Base-by-base conservation (phyloP, 2,113 vertebrate genomes). In the Syngnathus scovelli region DNA sequence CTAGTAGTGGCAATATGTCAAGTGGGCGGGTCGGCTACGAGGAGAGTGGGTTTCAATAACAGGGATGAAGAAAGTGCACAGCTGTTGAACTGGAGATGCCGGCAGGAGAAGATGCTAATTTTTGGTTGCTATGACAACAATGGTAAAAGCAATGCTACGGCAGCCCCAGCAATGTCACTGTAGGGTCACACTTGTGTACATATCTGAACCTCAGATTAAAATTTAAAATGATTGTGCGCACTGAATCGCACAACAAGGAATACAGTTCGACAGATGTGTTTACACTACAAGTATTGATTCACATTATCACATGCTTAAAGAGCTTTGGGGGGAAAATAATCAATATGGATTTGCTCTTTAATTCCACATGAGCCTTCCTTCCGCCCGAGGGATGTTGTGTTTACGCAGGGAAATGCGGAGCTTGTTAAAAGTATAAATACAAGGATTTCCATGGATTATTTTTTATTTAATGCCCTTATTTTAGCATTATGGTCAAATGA, bases 121-220 rank as follows among this genome's bases (percentile, higher is more conserved):
- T 67, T 27, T 70, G 77, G 87, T 89, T 88, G 75, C 85, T 76
- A 90, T 86, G 85, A 69, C 85, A 69, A 84, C 75, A 51, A 59
- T 39, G 10, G 33, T 63, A 43, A 21, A 70, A 75, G 21, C 54
- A 59, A 19, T 12, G 65, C 16, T 52, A 62, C 36, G 19, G 63
- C 48, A 43, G 44, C 15, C 4, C 1, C 19, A 56, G 49, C 61
- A 67, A 74, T 61, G 67, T 71, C 62, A 76, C 44, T 16, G 10
- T 41, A 55, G 55, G 52, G 61, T 78, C 68, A 51, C 18, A 9
- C 16, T 61, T 51, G 60, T 51, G 56, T 61, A 27, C 64, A 68
- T 59, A 3, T 19, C 38, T 10, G 4, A 41, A 61, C 59, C n/a
- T 21, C 37, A 23, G 19, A 21, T 41, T 39, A 21, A 61, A 39